Base-by-base conservation (phyloP, 2,888 invertebrate species). In the Torymus tubicola region DNA sequence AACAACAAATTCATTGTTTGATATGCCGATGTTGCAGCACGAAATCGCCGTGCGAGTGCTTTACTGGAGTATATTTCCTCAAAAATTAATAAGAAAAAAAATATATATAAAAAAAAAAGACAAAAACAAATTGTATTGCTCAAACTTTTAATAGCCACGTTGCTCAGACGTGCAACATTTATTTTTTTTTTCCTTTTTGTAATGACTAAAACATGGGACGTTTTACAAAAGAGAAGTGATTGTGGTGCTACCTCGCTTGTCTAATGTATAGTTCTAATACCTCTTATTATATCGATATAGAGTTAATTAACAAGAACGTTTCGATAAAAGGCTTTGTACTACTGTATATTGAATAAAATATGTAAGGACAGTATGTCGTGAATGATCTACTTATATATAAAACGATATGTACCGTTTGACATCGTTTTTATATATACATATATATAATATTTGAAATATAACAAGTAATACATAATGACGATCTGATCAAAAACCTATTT, bases 211-310 rank as follows among this genome's bases (percentile, higher is more conserved):
- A 78, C 70, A 68, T 50, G 61, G 60, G 69, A 75, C 67, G 53
- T 69, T 81, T 78, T 65, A 78, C 65, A 60, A 78, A 80, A 61
- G 42, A 42, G 53, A 65, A 68, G 68, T 78, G 77, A 81, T 81
- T 81, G 70, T 75, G 81, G 78, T 75, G 81, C 81, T 81, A 81
- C 78, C 75, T 69, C 74, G 74, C 57, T 78, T 74, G 65, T 81
- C 74, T 16, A 78, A 64, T 70, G 57, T 78, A 74, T 60, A 76
- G 67, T 68, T 68, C 52, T 68, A 58, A 60, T 74, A 74, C 24
- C 21, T 72, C 52, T 78, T 72, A 72, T 72, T 73, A 63, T 52
- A 68, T 31, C 16, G 55, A 70, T 67, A 14, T 53, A 78, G 2
- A 65, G 53, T 60, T 63, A 58, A 63, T 69, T 63, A 53, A 42